Evolutionary conservation across 1,140 invertebrate genomes (phyloP).

Genomic region (Cyclargus thomasi): DNA sequence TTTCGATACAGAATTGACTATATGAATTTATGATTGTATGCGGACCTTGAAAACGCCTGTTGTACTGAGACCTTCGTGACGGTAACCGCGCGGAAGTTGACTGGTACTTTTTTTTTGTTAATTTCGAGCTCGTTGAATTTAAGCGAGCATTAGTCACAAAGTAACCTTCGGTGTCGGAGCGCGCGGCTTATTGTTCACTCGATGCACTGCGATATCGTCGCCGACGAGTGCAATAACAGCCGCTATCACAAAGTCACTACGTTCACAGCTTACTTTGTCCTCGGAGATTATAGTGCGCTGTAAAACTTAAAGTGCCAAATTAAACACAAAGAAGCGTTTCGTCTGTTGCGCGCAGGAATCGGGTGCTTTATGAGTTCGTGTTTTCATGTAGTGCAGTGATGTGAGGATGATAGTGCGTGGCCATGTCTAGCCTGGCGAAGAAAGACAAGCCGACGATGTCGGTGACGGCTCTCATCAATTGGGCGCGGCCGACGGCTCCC

Average conservation of each 20-base stretch:
- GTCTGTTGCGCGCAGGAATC: constrained; percentile 6
- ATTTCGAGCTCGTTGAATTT: constrained; percentile 66
- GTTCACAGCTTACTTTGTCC: constrained; percentile 49
- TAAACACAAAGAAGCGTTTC: background rate
- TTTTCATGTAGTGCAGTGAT: constrained; percentile 50
- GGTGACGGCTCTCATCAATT: constrained; percentile 84
- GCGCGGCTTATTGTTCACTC: constrained; percentile 52
- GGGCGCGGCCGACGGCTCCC: constrained; percentile 55
- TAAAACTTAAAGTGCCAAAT: constrained; percentile 15
- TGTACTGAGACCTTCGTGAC: constrained; percentile 68
- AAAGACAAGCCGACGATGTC: constrained; percentile 90
- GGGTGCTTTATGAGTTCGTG: constrained; percentile 27
- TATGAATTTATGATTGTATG: constrained; percentile 70
- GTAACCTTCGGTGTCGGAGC: constrained; percentile 47
- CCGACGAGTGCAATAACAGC: constrained; percentile 53
- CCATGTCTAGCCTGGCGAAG: constrained; percentile 80
- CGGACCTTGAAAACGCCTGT: constrained; percentile 66
- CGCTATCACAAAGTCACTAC: constrained; percentile 68
- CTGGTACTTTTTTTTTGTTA: constrained; percentile 67
- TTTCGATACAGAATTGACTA: background rate
- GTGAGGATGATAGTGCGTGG: constrained; percentile 66
- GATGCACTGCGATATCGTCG: constrained; percentile 51
- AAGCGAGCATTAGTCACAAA: constrained; percentile 68
- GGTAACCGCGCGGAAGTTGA: constrained; percentile 72
- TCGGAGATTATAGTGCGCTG: constrained; percentile 21